Evolutionary conservation across 2,888 invertebrate species (phyloP).

Genomic region (Leptopilina syphax): DNA sequence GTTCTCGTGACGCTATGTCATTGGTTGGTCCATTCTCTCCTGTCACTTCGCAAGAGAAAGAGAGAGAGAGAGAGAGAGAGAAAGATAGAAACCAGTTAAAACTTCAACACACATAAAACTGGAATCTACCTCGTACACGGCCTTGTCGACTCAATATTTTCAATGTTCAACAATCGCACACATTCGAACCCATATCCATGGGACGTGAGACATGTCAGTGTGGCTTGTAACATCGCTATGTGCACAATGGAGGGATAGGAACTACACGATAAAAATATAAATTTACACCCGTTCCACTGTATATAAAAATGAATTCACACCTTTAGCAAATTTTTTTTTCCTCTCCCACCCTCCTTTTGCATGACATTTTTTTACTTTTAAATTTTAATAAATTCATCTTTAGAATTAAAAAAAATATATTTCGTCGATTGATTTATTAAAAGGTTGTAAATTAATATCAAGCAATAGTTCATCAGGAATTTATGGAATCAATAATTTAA

Average conservation of each 20-base stretch:
- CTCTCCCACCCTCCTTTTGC: too few relatives aligned
- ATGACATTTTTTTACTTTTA: neutral
- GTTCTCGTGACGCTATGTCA: too few relatives aligned
- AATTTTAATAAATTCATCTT: neutral
- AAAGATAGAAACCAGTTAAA: conserved; percentile 16
- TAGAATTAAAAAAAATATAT: conserved; percentile 2
- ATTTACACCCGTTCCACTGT: neutral
- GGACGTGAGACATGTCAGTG: conserved; percentile 9
- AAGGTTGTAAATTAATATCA: neutral
- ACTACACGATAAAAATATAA: conserved; percentile 23
- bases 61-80: neutral
- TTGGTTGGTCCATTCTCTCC: conserved; percentile 1
- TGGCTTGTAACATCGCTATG: neutral
- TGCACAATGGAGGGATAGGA: neutral
- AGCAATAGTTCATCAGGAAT: conserved; percentile 5
- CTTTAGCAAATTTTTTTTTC: neutral
- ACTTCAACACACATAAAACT: conserved; percentile 32
- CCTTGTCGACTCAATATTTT: conserved; percentile 31
- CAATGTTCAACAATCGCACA: conserved; percentile 30
- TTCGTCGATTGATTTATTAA: conserved; percentile 7
- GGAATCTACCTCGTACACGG: conserved; percentile 8
- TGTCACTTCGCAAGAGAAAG: neutral
- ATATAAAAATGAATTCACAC: conserved; percentile 13
- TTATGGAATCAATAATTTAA: conserved; percentile 13
- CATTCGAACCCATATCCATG: conserved; percentile 4